Conservation (phyloP, 2,888 invertebrate genomes). For the Pomacea canaliculata region DNA sequence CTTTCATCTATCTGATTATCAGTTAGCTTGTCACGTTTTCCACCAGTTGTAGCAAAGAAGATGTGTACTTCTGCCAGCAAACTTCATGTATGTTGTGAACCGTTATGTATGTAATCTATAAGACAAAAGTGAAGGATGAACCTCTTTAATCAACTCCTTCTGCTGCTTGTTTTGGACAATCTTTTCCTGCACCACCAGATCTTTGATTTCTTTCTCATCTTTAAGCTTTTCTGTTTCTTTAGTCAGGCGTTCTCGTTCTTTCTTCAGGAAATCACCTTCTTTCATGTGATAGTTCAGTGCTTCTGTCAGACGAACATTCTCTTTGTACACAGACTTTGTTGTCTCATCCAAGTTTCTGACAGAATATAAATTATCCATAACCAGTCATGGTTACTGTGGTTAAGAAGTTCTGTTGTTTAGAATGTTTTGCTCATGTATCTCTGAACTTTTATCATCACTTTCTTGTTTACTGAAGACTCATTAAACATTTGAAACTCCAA, state of each 20-base stretch:
- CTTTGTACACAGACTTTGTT: constrained; percentile 69
- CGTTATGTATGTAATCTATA: no score
- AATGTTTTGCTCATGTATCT: neutral
- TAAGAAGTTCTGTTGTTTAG: neutral
- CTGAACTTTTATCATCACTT: no score
- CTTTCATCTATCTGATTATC: no score
- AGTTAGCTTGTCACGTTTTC: no score
- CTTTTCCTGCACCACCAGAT: constrained; percentile 66
- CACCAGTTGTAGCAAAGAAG: no score
- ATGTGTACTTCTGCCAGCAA: no score
- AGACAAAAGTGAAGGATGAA: constrained; percentile 30
- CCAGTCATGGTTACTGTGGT: neutral
- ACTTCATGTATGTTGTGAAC: no score
- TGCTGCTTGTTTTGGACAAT: constrained; percentile 59
- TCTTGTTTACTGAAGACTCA: no score
- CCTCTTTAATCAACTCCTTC: constrained; percentile 62
- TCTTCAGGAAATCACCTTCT: constrained; percentile 64
- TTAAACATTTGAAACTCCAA: no score
- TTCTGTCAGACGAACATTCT: constrained; percentile 67
- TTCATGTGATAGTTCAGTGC: constrained; percentile 65
- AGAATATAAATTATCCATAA: neutral
- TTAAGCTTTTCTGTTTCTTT: constrained; percentile 58
- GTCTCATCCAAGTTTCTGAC: constrained; percentile 67
- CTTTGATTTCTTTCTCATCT: constrained; percentile 64
- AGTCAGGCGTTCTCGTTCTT: constrained; percentile 48